A percentile compares a stretch with the other conserved stretches of the same genome.
Conservation (phyloP, 2,797 vertebrate genomes). For the Okamejei kenojei region DNA sequence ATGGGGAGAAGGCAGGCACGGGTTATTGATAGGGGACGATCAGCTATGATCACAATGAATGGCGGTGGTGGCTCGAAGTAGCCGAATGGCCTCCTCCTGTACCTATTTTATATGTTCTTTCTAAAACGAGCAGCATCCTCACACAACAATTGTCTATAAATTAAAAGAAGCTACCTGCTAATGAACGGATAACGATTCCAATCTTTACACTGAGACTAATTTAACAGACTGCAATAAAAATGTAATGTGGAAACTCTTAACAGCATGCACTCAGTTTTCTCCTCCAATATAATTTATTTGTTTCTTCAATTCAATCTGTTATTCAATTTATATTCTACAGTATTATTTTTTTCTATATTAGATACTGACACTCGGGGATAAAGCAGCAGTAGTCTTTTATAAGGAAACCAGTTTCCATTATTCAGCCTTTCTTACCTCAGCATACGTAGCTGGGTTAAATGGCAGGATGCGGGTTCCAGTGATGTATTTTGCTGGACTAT, state of each 20-base stretch:
- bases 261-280: background rate
- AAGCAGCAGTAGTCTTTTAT: background rate
- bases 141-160: background rate
- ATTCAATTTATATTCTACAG: background rate
- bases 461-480: conserved; percentile 82
- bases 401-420: background rate
- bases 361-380: background rate
- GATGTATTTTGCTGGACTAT: conserved; percentile 85
- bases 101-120: too few relatives aligned
- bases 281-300: too few relatives aligned
- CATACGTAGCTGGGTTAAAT: conserved; percentile 91
- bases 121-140: background rate
- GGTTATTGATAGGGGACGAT: too few relatives aligned
- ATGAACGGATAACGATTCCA: background rate
- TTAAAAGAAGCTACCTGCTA: background rate
- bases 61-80: too few relatives aligned
- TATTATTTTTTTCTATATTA: background rate
- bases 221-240: background rate
- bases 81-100: too few relatives aligned
- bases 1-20: too few relatives aligned
- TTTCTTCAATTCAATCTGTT: background rate
- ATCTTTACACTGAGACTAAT: background rate
- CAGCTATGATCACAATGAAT: too few relatives aligned
- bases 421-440: conserved; percentile 66
- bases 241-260: background rate